Conservation (phyloP, 2,113 vertebrate genomes). For the Cottus gobio region DNA sequence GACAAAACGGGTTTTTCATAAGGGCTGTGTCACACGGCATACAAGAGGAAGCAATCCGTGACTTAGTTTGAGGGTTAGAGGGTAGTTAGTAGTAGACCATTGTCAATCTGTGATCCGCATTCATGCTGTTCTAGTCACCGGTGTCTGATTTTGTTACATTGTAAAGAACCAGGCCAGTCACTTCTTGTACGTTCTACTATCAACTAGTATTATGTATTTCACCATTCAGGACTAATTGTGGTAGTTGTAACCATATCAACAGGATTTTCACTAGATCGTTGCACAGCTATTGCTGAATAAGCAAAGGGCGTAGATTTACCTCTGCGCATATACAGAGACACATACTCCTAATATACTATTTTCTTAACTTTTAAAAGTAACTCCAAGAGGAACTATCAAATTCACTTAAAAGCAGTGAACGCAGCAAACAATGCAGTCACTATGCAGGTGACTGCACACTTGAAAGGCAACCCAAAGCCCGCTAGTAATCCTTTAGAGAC, state of each 20-base stretch:
- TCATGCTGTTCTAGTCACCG: no score
- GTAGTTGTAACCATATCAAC: background rate
- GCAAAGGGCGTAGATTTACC: background rate
- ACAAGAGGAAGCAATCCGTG: conserved; percentile 6
- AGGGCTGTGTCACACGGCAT: background rate
- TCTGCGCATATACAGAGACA: background rate
- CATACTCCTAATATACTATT: background rate
- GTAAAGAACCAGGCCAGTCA: background rate
- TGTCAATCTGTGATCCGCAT: no score
- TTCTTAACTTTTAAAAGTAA: background rate
- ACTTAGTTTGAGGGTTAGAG: conserved; percentile 9
- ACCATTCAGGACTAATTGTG: background rate
- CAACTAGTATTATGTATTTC: background rate
- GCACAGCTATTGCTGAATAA: background rate
- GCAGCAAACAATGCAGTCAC: background rate
- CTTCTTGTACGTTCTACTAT: background rate
- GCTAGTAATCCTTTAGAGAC: conserved; percentile 20
- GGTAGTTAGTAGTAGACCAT: no score
- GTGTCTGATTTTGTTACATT: no score
- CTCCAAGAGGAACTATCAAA: background rate
- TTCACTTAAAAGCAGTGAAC: background rate
- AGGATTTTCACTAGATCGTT: background rate
- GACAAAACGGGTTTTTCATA: background rate
- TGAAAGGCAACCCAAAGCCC: background rate
- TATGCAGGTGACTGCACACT: background rate